These are phyloP conservation scores for Paracentrotus lividus DNA, from an alignment of 53 echinoderm and acorn worm genomes.

Conservation along the genomic window DNA sequence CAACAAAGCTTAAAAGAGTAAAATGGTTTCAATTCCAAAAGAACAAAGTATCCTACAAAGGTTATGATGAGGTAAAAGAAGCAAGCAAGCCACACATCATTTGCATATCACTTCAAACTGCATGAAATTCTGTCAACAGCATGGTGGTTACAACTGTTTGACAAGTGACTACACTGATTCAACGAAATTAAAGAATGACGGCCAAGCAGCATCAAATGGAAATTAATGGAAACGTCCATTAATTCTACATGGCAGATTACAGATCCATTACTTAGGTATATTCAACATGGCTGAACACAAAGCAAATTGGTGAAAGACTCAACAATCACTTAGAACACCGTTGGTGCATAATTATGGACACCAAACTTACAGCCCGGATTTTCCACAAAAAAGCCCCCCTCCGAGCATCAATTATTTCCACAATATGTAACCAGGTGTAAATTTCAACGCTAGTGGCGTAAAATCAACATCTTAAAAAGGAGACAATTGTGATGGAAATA, in stretches of 20 bases:
- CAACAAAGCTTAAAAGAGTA: not conserved
- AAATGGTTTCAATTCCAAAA: not conserved
- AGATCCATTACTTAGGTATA: conserved; percentile 3
- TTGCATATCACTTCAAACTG: not conserved
- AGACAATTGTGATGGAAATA: conserved; percentile 37
- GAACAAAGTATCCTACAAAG: not conserved
- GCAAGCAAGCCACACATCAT: not conserved
- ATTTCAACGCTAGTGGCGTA: conserved; percentile 45
- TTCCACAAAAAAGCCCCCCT: conserved; percentile 17
- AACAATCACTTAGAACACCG: conserved; percentile 13
- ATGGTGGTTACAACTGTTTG: not conserved
- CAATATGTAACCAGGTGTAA: conserved; percentile 60
- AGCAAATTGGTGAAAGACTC: not conserved
- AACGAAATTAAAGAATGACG: not conserved
- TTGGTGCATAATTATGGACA: conserved; percentile 18
- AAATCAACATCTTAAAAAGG: conserved; percentile 19
- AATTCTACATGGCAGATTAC: not conserved
- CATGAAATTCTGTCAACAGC: not conserved
- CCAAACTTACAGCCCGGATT: not conserved
- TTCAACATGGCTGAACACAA: conserved; percentile 6
- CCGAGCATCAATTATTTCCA: conserved; percentile 51
- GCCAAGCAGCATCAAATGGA: not conserved
- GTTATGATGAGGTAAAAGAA: not conserved
- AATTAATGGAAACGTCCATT: conserved; percentile 33
- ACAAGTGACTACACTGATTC: not conserved